Conservation (phyloP, 1,140 invertebrate species). For the Hesperophylax magnus region DNA sequence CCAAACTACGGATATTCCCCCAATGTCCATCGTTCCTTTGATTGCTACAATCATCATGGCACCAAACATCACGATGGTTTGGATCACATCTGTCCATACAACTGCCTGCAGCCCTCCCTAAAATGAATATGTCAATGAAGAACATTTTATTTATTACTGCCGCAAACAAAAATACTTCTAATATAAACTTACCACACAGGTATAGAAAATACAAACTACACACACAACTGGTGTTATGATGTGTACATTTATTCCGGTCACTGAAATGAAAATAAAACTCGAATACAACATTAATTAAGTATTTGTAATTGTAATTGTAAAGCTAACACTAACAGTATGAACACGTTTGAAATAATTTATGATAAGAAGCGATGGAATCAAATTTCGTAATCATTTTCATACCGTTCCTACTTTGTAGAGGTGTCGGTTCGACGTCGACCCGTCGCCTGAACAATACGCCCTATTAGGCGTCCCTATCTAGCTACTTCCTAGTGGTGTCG, state of each 20-base stretch:
- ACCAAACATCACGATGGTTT: constrained; percentile 87
- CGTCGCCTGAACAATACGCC: too few relatives aligned
- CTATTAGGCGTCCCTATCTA: too few relatives aligned
- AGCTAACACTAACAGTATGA: too few relatives aligned
- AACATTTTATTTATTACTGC: neutral
- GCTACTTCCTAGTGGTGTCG: too few relatives aligned
- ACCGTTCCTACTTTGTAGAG: too few relatives aligned
- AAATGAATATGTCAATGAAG: neutral
- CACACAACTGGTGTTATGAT: constrained; percentile 87
- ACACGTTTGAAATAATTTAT: too few relatives aligned
- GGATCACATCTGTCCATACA: constrained; percentile 94
- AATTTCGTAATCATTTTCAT: too few relatives aligned
- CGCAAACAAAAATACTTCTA: too few relatives aligned
- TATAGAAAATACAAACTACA: constrained; percentile 92
- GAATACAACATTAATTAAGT: too few relatives aligned
- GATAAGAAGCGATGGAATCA: too few relatives aligned
- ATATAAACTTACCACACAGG: constrained; percentile 80
- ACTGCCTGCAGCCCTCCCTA: constrained; percentile 94
- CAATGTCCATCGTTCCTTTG: constrained; percentile 84
- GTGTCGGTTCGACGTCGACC: too few relatives aligned
- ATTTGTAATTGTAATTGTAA: too few relatives aligned
- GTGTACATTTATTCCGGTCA: constrained; percentile 88
- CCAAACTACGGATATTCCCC: constrained; percentile 81
- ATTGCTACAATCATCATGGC: constrained; percentile 85
- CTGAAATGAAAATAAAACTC: constrained; percentile 69